Base-by-base conservation (phyloP, 2,888 invertebrate species). In the Odontomyia ornata region DNA sequence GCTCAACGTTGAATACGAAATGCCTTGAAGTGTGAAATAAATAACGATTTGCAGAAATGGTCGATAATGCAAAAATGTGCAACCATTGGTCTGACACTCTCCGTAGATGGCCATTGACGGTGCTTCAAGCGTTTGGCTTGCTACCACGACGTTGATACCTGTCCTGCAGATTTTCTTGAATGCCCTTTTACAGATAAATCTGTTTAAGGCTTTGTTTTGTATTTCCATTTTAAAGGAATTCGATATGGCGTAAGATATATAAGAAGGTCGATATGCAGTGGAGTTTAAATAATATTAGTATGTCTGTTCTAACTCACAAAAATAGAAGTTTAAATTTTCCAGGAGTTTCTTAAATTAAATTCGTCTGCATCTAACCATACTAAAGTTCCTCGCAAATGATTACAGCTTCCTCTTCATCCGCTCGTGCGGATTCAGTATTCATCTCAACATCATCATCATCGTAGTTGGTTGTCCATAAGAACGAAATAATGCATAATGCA, bases 21-120 rank as follows among this genome's bases (percentile, higher is more conserved):
- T 73, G 73, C 60, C 60, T 73, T 60, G 57, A 73, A 73, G 73
- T 73, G 73, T 73, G 73, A 73, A 73, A 73, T 73, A 73, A 73
- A 73, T 73, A 73, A 73, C 57, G 73, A 73, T 73, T 73, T 73
- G 73, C 73, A 73, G 73, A 73, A 73, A 73, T 25, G 47, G 18
- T 73, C 73, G 73, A 60, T 73, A 73, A 60, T 57, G 36, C 57
- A 60, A 60, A 36, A 28, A 57, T 47, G 25, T 23, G 21, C 60
- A 13, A 25, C 23, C 60, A 25, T 60, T 25, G 25, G 25, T 13
- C 52, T 15, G 52, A 52, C 15, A 18, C 4, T 52, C n/a, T n/a
- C n/a, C n/a, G n/a, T n/a, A n/a, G n/a, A n/a, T n/a, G 13, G 52
- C 25, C 11, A 28, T 62, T 15, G 62, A 15, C 13, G 65, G n/a